A percentile compares a stretch with the other conserved stretches of the same genome.
Conservation (phyloP, 2,888 invertebrate species). For the Macrophya annulata region DNA sequence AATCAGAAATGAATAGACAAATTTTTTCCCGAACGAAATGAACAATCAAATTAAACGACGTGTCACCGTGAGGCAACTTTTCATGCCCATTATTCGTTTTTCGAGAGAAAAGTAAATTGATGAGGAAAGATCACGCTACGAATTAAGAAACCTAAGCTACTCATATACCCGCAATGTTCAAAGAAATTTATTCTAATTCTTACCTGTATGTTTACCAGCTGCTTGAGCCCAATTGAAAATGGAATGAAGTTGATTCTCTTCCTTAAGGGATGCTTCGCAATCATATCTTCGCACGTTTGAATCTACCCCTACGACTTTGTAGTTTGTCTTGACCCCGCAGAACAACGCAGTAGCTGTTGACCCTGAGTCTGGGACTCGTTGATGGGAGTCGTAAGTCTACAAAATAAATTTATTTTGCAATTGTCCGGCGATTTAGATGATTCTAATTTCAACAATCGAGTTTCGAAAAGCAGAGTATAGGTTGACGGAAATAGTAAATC, state of each 20-base stretch:
- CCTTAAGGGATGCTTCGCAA: slow-evolving; percentile 84
- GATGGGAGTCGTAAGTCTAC: slow-evolving; percentile 93
- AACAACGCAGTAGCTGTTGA: slow-evolving; percentile 94
- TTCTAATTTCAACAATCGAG: neutral
- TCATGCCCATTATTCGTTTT: neutral
- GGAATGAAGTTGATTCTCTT: slow-evolving; percentile 83
- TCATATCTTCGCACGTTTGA: slow-evolving; percentile 84
- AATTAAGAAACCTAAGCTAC: neutral
- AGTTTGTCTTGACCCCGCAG: slow-evolving; percentile 92
- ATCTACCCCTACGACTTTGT: slow-evolving; percentile 89
- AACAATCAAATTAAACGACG: too few species aligned
- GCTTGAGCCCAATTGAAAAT: slow-evolving; percentile 88
- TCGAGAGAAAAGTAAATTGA: neutral
- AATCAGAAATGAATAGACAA: too few species aligned
- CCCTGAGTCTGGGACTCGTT: slow-evolving; percentile 94
- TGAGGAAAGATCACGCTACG: neutral
- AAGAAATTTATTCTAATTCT: neutral
- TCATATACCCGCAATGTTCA: neutral
- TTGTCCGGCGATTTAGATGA: neutral
- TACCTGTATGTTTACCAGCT: slow-evolving; percentile 82
- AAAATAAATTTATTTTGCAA: slow-evolving; percentile 60
- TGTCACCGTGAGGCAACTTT: too few species aligned
- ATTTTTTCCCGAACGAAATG: too few species aligned
- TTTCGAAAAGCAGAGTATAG: neutral
- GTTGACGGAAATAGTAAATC: neutral